Conservation (phyloP, 2,888 invertebrate genomes). For the Eilema caniola region DNA sequence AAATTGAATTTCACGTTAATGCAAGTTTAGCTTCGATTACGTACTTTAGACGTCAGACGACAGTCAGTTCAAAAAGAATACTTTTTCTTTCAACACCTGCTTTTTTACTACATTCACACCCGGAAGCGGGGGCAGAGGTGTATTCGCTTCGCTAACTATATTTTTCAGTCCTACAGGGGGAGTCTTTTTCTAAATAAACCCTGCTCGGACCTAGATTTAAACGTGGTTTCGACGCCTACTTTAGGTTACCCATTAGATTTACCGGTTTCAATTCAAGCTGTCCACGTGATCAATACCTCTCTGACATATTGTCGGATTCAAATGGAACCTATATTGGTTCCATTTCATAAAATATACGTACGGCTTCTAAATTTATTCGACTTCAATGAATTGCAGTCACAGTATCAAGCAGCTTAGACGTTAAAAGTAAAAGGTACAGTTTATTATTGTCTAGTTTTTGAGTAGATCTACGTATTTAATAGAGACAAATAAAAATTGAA, state of each 20-base stretch:
- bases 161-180: no score
- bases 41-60: constrained; percentile 44
- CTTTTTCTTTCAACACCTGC: not conserved
- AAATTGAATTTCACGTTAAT: constrained; percentile 57
- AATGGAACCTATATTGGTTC: not conserved
- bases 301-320: not conserved
- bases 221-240: not conserved
- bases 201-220: not conserved
- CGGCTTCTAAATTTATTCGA: not conserved
- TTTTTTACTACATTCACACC: no score
- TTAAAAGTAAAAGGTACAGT: no score
- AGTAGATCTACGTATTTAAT: no score
- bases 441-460: not conserved
- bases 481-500: no score
- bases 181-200: no score
- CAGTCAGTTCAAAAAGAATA: not conserved
- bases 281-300: not conserved
- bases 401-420: no score
- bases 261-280: not conserved
- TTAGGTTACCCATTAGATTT: not conserved
- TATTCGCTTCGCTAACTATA: no score
- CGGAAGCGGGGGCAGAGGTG: no score
- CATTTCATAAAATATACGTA: not conserved
- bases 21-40: constrained; percentile 59
- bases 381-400: not conserved